Base-by-base conservation (phyloP, 1,140 invertebrate species). In the Caenorhabditis remanei region DNA sequence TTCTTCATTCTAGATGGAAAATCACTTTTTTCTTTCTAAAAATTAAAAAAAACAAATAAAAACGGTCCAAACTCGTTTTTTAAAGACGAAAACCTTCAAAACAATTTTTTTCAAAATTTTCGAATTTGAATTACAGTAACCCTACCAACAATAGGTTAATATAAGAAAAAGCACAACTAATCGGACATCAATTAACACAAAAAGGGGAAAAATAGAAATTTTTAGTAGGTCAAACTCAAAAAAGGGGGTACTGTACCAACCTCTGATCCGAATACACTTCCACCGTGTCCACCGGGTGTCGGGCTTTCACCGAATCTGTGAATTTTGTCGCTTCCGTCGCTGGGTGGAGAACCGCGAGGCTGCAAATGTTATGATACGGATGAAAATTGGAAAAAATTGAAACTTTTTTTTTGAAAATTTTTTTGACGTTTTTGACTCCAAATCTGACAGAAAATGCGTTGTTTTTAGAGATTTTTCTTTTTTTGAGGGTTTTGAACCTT, bases 181-280 rank as follows among this genome's bases (percentile, higher is more conserved):
- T n/a, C 19, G 19, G 55, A 58, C 55, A 58, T 0, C 4, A 1
- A 58, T 58, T 58, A 58, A 58, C 55, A 58, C 55, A 58, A 58
- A 58, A 58, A 58, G 9, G 9, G 9, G 14, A 14, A 58, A 58
- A 32, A 32, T 32, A 32, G 32, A 1, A n/a, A 2, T 58, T 58
- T 53, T 53, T 16, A 53, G n/a, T 7, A 58, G 32, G 2, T 32
- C 32, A 58, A 58, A 14, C 19, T 19, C 11, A 58, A 58, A 58
- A 58, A 58, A 19, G 1, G 6, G 55, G 13, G 6, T 40, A 32
- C 32, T 32, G 32, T 32, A 32, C 32, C 32, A 32, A 71, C 65
- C 65, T 71, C 65, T 71, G 65, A 32, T 21, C 65, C 65, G 24
- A 71, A 71, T 19, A 71, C 65, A 71, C 65, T 46, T 19, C 65